Evolutionary conservation across 92 coral and sea anemone genomes (phyloP).

Genomic region (Siderastrea siderea): DNA sequence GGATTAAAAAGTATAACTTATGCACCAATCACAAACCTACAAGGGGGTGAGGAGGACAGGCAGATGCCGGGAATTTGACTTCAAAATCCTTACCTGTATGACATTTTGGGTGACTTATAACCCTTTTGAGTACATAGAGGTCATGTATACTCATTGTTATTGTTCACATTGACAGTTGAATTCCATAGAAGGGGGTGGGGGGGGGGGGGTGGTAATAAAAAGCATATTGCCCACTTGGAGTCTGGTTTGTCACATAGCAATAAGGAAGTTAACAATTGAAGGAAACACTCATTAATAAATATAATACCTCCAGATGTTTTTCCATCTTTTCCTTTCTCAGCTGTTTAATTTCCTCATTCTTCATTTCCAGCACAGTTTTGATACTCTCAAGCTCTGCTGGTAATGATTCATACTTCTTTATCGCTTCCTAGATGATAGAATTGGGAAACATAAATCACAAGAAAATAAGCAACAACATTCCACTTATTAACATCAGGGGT

Average conservation of each 20-base stretch:
- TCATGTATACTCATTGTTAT: too few relatives aligned
- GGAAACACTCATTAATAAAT: background rate
- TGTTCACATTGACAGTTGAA: too few relatives aligned
- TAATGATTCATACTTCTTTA: slow-evolving; percentile 87
- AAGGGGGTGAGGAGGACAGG: too few relatives aligned
- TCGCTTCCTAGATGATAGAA: slow-evolving; percentile 76
- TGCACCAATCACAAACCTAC: background rate
- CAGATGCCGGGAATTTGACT: background rate
- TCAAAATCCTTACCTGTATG: background rate
- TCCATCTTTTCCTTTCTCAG: slow-evolving; percentile 84
- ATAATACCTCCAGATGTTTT: slow-evolving; percentile 76
- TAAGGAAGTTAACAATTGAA: background rate
- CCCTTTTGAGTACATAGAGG: too few relatives aligned
- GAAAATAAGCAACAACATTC: background rate
- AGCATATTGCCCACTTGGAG: background rate
- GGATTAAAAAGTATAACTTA: background rate
- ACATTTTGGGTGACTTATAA: background rate
- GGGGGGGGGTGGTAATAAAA: too few relatives aligned
- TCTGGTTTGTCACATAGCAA: background rate
- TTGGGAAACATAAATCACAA: background rate
- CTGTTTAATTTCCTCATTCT: slow-evolving; percentile 87
- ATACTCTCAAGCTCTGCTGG: slow-evolving; percentile 96
- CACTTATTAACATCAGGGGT: too few relatives aligned
- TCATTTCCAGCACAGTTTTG: slow-evolving; percentile 93
- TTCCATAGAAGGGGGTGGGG: too few relatives aligned